Evolutionary conservation across 2,797 vertebrate species (phyloP), one percentile per base, ranked within the genome.

Genomic region (Sebastes kiyomatsui): DNA sequence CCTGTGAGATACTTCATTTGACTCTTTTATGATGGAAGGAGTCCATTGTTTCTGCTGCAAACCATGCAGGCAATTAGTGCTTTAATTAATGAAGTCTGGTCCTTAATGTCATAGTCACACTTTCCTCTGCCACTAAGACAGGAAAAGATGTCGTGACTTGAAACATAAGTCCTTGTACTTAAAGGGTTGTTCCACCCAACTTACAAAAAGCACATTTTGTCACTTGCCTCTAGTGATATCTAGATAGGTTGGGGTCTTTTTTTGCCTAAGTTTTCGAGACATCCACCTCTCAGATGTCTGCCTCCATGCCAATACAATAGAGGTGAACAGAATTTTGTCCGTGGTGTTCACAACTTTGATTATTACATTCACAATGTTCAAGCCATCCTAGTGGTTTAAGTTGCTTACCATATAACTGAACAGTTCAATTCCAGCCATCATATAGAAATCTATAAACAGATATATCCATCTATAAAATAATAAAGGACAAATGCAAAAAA

Each of bases 1-100:
- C 83, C 87, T 83, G 77, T 82, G 83, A 84, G 90, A 84, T 74
- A 91, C 86, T 78, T 91, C 89, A 88, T 88, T 84, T 91, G 85
- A 80, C 87, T 82, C 81, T 78, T 67, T 90, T 86, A 83, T 54
- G 35, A 71, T 2, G 73, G 89, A 92, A 71, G 69, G 61, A 83
- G 74, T 68, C 74, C 91, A 91, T 87, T 90, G 83, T 93, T 89
- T 90, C 89, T 20, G 81, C 92, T 67, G 62, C 81, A 88, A 90
- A 80, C 62, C 88, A 75, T 81, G 72, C 84, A 82, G 82, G 81
- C 84, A 92, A 90, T 92, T 93, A 82, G 74, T 81, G 74, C 72
- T 92, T n/a, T 46, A 46, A 46, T 92, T 88, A 69, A 77, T 79
- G 88, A 84, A 65, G 91, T 84, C 90, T 92, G 91, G 93, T 80